Percentiles rank a stretch among this genome's conserved stretches.
These are phyloP conservation scores for Scomber japonicus DNA, from an alignment of 2,113 vertebrate genomes.

Conservation along the genomic window DNA sequence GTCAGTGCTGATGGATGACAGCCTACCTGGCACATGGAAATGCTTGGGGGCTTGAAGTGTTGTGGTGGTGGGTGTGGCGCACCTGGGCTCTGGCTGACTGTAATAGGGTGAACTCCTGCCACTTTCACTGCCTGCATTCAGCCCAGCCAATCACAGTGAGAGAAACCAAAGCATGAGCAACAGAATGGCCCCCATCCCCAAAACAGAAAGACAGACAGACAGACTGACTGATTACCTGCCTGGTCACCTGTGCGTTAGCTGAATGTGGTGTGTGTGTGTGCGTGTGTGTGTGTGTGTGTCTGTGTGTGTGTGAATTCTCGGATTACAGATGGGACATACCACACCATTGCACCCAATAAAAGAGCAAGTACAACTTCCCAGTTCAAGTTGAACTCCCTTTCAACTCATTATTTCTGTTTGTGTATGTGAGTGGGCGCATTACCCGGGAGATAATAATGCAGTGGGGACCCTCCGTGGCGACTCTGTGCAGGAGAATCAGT, in stretches of 20 bases:
- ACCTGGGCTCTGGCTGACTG: constrained; percentile 94
- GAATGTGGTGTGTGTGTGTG: no score
- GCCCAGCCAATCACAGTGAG: constrained; percentile 85
- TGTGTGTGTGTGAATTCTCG: constrained; percentile 9
- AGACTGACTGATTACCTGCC: constrained; percentile 14
- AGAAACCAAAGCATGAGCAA: constrained; percentile 76
- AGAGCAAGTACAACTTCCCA: background rate
- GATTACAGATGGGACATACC: background rate
- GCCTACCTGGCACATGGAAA: constrained; percentile 99
- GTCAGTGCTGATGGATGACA: constrained; percentile 36
- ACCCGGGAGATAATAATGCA: constrained; percentile 94
- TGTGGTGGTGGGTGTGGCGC: constrained; percentile 89
- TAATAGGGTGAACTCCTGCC: constrained; percentile 96
- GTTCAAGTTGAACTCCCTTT: background rate
- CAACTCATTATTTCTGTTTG: background rate
- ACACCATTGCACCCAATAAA: constrained; percentile 20
- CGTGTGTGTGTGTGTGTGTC: background rate
- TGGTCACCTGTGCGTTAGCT: background rate
- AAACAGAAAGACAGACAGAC: constrained; percentile 49
- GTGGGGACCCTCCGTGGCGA: constrained; percentile 92
- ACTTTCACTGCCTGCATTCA: constrained; percentile 92
- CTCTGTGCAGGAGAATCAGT: constrained; percentile 93
- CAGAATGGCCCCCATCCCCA: constrained; percentile 39
- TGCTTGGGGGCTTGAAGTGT: constrained; percentile 93
- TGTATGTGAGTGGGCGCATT: constrained; percentile 56